Evolutionary conservation across 2,113 vertebrate species (phyloP).

Genomic region (Reinhardtius hippoglossoides): DNA sequence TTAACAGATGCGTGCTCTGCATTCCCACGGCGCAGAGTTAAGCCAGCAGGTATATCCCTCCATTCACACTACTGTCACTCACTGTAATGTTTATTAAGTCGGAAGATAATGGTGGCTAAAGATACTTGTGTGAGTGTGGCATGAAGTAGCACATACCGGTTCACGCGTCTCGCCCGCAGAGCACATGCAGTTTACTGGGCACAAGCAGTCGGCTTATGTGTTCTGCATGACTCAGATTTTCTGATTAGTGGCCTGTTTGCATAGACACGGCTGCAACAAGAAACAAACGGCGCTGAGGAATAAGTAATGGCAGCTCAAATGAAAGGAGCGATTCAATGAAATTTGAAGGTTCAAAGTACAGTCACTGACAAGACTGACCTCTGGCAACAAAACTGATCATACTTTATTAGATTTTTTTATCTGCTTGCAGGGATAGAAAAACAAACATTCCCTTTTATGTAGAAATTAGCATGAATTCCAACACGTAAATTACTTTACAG

Average conservation of each 20-base stretch:
- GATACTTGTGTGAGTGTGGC: conserved; percentile 22
- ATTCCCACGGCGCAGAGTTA: conserved; percentile 15
- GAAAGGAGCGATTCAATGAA: conserved; percentile 37
- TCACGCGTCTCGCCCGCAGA: conserved; percentile 29
- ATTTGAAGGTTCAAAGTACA: conserved; percentile 22
- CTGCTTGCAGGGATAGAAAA: neutral
- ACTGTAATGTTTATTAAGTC: conserved; percentile 2
- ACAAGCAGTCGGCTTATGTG: conserved; percentile 62
- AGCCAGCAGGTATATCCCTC: conserved; percentile 16
- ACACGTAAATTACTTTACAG: no score
- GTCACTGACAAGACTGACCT: conserved; percentile 20
- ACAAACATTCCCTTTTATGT: no score
- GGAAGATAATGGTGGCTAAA: conserved; percentile 40
- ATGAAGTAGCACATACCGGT: conserved; percentile 43
- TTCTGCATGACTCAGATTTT: conserved; percentile 79
- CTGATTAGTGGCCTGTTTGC: conserved; percentile 72
- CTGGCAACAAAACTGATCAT: conserved; percentile 21
- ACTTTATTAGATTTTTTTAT: neutral
- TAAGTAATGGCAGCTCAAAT: conserved; percentile 36
- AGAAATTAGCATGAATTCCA: no score
- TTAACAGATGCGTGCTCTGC: neutral
- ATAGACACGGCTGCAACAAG: conserved; percentile 71
- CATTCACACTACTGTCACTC: conserved; percentile 33
- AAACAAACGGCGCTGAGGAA: conserved; percentile 52
- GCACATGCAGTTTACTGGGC: conserved; percentile 33